Base-by-base conservation (phyloP, 2,888 invertebrate genomes). In the Sphaeridia pumilis region DNA sequence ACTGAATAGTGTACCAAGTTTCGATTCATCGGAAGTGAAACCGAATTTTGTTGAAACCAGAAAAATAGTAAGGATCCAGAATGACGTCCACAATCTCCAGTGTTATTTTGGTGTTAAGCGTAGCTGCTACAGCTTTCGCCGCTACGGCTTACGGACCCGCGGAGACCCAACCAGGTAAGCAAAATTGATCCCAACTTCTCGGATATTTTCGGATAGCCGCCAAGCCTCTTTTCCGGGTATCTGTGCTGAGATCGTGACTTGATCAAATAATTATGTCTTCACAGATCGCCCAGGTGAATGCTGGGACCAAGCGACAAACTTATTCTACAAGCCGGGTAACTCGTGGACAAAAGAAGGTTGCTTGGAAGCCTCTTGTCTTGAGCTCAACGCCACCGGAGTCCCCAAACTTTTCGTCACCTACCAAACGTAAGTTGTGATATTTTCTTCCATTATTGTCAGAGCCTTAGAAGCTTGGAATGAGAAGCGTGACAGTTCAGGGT, bases 131-230 rank as follows among this genome's bases (percentile, higher is more conserved):
- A 22, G 38, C 58, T 17, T 57, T 58, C 14, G 63, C 61, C 25
- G 61, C 65, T 17, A 49, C 56, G 44, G 65, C 58, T 21, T 42
- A 61, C 20, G 61, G 63, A 51, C 58, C 58, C 7, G 65, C 65
- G 7, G 55, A 57, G 45, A 58, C 60, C 43, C 60, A 65, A 36
- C 52, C 56, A 28, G 60, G 65, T 65, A 63, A 63, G 63, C 54
- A 10, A 12, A 49, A n/a, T n/a, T n/a, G n/a, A n/a, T n/a, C n/a
- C n/a, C n/a, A n/a, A n/a, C n/a, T n/a, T n/a, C n/a, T n/a, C n/a
- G n/a, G n/a, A n/a, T n/a, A n/a, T n/a, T n/a, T n/a, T n/a, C n/a
- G n/a, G n/a, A n/a, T n/a, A n/a, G n/a, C n/a, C n/a, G n/a, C n/a
- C n/a, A n/a, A n/a, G n/a, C n/a, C n/a, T n/a, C n/a, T n/a, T n/a